phyloP scores from a whole-genome alignment of 2,888 invertebrate genomes.

The Heliconius erato region DNA sequence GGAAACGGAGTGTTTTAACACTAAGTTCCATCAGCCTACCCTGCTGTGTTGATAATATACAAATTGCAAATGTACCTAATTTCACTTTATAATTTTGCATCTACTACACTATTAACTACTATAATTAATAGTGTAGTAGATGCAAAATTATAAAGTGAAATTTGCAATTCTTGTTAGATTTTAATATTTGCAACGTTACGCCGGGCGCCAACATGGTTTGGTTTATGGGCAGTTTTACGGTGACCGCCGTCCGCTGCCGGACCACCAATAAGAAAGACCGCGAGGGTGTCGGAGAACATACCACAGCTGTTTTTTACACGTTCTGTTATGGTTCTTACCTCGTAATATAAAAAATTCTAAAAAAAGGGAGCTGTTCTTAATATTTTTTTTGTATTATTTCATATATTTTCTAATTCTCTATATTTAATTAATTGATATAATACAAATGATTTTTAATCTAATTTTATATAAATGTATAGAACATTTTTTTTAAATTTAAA shows the following conservation, averaged over 20 bases:
- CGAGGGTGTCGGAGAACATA: conserved; percentile 74
- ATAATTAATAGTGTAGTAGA: no score
- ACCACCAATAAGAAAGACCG: conserved; percentile 78
- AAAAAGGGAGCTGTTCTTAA: conserved; percentile 53
- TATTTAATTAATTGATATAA: not conserved
- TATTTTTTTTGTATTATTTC: not conserved
- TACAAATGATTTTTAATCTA: not conserved
- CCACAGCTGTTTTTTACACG: conserved; percentile 88
- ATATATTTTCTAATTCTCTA: not conserved
- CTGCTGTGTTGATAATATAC: no score
- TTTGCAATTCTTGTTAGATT: not conserved
- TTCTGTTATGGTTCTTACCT: conserved; percentile 75
- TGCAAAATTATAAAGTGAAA: not conserved
- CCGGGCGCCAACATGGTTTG: conserved; percentile 54
- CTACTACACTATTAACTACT: no score
- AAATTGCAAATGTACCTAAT: no score
- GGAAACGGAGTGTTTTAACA: no score
- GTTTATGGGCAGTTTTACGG: conserved; percentile 82
- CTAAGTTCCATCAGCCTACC: no score
- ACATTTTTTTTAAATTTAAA: not conserved
- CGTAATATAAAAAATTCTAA: conserved; percentile 58
- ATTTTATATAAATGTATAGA: not conserved
- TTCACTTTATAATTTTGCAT: not conserved
- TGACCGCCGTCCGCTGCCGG: conserved; percentile 57
- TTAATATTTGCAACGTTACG: conserved; percentile 49